phyloP scores from a whole-genome alignment of 2,888 invertebrate genomes.

The Cinara cedri region DNA sequence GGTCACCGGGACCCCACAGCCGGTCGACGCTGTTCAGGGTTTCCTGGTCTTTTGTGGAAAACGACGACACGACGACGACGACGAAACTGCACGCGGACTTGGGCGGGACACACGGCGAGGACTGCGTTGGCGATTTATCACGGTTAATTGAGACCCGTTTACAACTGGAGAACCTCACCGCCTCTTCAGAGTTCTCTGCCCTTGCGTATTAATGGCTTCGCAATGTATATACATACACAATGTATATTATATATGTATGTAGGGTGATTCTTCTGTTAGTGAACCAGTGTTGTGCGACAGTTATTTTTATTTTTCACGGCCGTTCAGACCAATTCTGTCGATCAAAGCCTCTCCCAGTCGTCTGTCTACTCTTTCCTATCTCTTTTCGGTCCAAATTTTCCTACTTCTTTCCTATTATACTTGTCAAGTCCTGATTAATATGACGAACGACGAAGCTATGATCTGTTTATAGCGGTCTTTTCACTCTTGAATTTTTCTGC shows the following conservation, averaged over 20 bases:
- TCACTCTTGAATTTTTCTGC: too few relatives aligned
- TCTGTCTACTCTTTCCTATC: too few relatives aligned
- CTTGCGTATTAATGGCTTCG: slow-evolving; percentile 17
- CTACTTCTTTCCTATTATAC: too few relatives aligned
- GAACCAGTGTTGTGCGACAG: too few relatives aligned
- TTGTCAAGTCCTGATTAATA: too few relatives aligned
- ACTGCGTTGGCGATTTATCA: slow-evolving; percentile 41
- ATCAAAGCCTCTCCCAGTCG: too few relatives aligned
- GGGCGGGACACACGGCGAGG: background rate
- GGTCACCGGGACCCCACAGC: background rate
- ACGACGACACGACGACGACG: background rate
- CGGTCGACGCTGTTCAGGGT: background rate
- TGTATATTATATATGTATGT: background rate
- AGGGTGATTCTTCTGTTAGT: background rate
- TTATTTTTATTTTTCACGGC: too few relatives aligned
- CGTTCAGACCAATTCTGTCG: too few relatives aligned
- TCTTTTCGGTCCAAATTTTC: too few relatives aligned
- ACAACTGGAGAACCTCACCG: background rate
- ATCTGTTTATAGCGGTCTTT: too few relatives aligned
- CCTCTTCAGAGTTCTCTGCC: background rate
- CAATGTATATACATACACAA: background rate
- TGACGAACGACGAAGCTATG: too few relatives aligned
- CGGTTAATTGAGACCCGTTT: slow-evolving; percentile 49
- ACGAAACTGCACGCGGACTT: background rate
- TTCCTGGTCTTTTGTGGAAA: slow-evolving; percentile 22